Evolutionary conservation across 2,113 vertebrate species (phyloP).

Genomic region (Callopanchax toddi): DNA sequence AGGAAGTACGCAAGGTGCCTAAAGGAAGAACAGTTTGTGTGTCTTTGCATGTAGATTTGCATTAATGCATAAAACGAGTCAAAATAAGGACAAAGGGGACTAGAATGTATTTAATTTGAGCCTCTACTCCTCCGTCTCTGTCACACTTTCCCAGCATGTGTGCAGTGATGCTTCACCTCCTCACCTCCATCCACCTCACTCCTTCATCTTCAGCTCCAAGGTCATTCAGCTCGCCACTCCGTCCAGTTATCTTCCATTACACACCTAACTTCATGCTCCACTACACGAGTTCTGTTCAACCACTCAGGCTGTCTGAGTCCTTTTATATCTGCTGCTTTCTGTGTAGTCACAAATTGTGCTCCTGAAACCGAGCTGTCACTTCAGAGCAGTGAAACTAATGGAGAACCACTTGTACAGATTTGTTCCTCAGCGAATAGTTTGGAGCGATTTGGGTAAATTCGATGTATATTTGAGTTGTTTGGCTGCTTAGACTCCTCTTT

Average conservation of each 20-base stretch:
- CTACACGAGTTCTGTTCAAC: not conserved
- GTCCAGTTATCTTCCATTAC: slow-evolving; percentile 16
- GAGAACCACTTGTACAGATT: not conserved
- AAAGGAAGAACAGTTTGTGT: not conserved
- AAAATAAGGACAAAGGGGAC: not conserved
- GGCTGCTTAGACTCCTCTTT: not conserved
- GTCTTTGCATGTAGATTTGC: not conserved
- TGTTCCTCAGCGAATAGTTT: not conserved
- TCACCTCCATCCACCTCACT: slow-evolving; percentile 18
- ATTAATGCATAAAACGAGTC: not conserved
- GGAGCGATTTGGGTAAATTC: not conserved
- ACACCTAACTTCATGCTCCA: not conserved
- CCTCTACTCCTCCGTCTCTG: slow-evolving; percentile 10
- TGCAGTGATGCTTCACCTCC: slow-evolving; percentile 31
- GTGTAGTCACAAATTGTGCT: not conserved
- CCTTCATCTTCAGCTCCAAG: slow-evolving; percentile 34
- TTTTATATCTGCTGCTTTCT: slow-evolving; percentile 8
- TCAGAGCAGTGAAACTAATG: not conserved
- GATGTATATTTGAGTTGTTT: not conserved
- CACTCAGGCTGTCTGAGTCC: not conserved
- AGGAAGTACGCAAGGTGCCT: not conserved
- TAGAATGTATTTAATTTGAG: slow-evolving; percentile 36
- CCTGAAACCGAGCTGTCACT: not conserved
- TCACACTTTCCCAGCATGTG: slow-evolving; percentile 26
- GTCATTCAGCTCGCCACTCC: slow-evolving; percentile 31